Percentiles rank a stretch among this genome's conserved stretches.
Conservation (phyloP, 2,888 invertebrate species). For the Phania funesta region DNA sequence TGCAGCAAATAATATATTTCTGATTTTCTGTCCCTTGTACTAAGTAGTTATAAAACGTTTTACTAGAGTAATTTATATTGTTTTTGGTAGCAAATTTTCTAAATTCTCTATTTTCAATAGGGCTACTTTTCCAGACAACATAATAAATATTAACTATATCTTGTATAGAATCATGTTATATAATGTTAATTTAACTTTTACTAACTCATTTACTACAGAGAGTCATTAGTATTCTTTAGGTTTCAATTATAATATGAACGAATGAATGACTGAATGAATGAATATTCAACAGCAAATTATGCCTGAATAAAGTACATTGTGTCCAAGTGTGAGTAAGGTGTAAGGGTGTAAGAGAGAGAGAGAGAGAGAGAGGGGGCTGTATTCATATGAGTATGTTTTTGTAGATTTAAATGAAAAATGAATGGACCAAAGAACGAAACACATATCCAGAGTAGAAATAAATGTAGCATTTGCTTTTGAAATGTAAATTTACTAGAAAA, state of each 20-base stretch:
- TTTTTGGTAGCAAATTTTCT: too few species aligned
- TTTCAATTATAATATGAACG: slow-evolving; percentile 57
- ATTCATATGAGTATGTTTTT: not conserved
- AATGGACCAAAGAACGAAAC: slow-evolving; percentile 17
- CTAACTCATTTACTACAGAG: slow-evolving; percentile 55
- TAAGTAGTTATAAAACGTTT: too few species aligned
- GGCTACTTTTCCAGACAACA: too few species aligned
- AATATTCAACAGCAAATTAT: slow-evolving; percentile 56
- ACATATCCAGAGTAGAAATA: slow-evolving; percentile 19
- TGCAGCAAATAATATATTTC: too few species aligned
- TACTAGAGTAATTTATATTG: too few species aligned
- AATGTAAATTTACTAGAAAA: slow-evolving; percentile 65
- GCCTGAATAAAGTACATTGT: slow-evolving; percentile 15
- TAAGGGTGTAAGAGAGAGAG: not conserved
- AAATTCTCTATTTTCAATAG: too few species aligned
- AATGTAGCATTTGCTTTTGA: slow-evolving; percentile 60
- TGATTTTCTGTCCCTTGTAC: too few species aligned
- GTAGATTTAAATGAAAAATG: slow-evolving; percentile 39
- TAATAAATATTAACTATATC: too few species aligned
- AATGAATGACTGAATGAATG: slow-evolving; percentile 29
- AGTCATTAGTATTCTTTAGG: slow-evolving; percentile 64
- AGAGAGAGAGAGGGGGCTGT: too few species aligned
- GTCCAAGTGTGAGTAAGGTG: not conserved
- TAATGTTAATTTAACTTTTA: slow-evolving; percentile 53
- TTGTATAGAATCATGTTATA: not conserved